phyloP scores from a whole-genome alignment of 2,888 invertebrate genomes.

The Orchesellides sinensis region DNA sequence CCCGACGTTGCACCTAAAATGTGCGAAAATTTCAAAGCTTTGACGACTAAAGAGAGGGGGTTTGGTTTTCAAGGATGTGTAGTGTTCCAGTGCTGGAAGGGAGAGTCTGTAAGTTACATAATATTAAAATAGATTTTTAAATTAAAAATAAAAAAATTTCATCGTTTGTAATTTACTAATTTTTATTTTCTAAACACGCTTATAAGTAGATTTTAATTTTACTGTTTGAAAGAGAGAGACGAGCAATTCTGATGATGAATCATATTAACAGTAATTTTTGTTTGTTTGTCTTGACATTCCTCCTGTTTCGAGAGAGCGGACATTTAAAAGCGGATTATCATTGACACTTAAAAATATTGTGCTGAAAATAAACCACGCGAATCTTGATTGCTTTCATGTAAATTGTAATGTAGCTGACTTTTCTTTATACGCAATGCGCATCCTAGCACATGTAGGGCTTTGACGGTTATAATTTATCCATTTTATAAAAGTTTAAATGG shows the following conservation, averaged over 20 bases:
- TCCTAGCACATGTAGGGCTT: no score
- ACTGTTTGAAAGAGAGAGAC: slow-evolving; percentile 59
- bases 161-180: no score
- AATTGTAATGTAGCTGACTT: no score
- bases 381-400: slow-evolving; percentile 69
- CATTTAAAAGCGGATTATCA: slow-evolving; percentile 70
- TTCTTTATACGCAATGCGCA: no score
- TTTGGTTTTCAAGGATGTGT: slow-evolving; percentile 85
- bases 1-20: slow-evolving; percentile 89
- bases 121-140: neutral
- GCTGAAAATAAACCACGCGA: slow-evolving; percentile 62
- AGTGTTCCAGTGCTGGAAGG: slow-evolving; percentile 90
- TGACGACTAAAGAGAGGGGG: slow-evolving; percentile 85
- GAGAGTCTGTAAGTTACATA: slow-evolving; percentile 83
- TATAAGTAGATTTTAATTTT: slow-evolving; percentile 71
- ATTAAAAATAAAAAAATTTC: no score
- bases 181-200: no score
- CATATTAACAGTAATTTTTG: slow-evolving; percentile 65
- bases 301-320: slow-evolving; percentile 71
- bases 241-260: slow-evolving; percentile 58
- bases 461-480: no score
- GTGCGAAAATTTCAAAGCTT: slow-evolving; percentile 86
- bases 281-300: slow-evolving; percentile 73
- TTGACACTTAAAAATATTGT: slow-evolving; percentile 65
- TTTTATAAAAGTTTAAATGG: no score